A percentile compares a stretch with the other conserved stretches of the same genome.
These are phyloP conservation scores for Turdus rufiventris DNA, from an alignment of 2,113 vertebrate species.

Conservation along the genomic window DNA sequence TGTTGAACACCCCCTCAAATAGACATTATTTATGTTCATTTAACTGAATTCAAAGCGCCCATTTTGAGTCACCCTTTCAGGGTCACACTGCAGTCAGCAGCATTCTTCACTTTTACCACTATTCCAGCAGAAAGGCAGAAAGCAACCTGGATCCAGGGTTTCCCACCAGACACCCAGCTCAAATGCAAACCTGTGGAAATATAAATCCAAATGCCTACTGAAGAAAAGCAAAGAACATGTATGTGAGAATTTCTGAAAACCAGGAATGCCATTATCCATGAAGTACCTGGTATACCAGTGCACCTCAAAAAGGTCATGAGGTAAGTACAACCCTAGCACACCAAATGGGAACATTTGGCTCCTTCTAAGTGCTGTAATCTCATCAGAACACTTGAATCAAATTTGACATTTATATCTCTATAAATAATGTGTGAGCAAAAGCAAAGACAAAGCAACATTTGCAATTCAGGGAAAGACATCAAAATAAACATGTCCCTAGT, in stretches of 20 bases:
- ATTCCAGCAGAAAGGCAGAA: neutral
- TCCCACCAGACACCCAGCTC: neutral
- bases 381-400: neutral
- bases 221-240: neutral
- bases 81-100: neutral
- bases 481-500: neutral
- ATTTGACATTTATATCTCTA: slow-evolving; percentile 14
- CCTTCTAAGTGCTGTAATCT: neutral
- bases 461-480: slow-evolving; percentile 15
- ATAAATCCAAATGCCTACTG: rapidly evolving
- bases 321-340: neutral
- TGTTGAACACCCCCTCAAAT: neutral
- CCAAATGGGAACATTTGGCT: neutral
- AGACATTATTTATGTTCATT: neutral
- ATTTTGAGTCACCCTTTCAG: neutral
- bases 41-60: neutral
- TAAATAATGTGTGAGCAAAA: neutral
- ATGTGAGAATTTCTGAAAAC: neutral
- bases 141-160: neutral
- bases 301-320: neutral
- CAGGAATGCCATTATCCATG: neutral
- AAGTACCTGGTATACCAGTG: neutral
- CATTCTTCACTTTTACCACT: neutral
- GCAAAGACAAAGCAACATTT: slow-evolving; percentile 1
- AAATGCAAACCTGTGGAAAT: neutral